Conservation (phyloP, 2,113 vertebrate species). For the Pongo pygmaeus region DNA sequence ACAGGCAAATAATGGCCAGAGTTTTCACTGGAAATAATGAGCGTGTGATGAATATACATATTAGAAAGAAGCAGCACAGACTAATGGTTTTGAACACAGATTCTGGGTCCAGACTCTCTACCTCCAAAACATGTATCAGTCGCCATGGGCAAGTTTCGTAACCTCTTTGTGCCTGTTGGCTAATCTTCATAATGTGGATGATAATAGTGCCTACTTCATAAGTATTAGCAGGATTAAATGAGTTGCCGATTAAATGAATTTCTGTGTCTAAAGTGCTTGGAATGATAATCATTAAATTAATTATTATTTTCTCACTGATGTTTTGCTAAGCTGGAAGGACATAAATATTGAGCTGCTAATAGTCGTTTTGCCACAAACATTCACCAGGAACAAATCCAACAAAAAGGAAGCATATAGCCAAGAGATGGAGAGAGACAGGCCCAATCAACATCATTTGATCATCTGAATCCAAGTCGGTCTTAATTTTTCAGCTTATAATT, state of each 20-base stretch:
- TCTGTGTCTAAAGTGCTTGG: not conserved
- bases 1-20: not conserved
- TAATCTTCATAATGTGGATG: not conserved
- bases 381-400: not conserved
- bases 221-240: not conserved
- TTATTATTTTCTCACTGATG: not conserved
- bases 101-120: not conserved
- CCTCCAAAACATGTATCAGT: not conserved
- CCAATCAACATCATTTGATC: not conserved
- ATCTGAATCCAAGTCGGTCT: not conserved
- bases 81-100: not conserved
- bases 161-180: not conserved
- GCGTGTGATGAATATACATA: not conserved
- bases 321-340: not conserved
- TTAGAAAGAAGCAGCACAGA: not conserved
- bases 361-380: not conserved
- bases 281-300: not conserved
- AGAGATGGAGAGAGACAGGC: not conserved
- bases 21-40: not conserved
- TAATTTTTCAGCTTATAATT: not conserved
- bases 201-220: not conserved
- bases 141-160: not conserved
- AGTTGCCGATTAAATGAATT: not conserved
- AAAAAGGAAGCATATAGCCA: not conserved
- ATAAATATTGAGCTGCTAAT: not conserved